Evolutionary conservation across 2,797 vertebrate species (phyloP).

Genomic region (Phylloscopus collybita): DNA sequence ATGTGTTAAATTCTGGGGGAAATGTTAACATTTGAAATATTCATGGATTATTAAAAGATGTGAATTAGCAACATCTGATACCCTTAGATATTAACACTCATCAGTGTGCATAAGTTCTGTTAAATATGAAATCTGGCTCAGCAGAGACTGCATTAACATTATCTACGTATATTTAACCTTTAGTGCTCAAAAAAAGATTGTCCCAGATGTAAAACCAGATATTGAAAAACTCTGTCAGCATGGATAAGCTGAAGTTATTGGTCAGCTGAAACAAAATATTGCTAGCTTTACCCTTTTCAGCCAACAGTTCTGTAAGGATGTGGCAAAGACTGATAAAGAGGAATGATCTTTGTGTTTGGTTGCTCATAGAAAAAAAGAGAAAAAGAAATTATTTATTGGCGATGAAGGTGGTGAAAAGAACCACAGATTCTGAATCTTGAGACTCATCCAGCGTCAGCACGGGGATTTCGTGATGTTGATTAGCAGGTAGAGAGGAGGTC

Average conservation of each 20-base stretch:
- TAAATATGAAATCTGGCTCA: slow-evolving; percentile 31
- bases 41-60: slow-evolving; percentile 21
- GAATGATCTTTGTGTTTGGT: background rate
- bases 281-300: background rate
- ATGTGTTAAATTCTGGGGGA: background rate
- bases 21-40: slow-evolving; percentile 34
- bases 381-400: background rate
- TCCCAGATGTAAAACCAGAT: background rate
- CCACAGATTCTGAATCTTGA: background rate
- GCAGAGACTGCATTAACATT: background rate
- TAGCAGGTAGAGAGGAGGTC: background rate
- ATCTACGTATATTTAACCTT: background rate
- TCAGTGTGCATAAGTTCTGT: background rate
- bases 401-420: background rate
- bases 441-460: background rate
- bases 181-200: background rate
- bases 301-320: background rate
- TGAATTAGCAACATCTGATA: slow-evolving; percentile 25
- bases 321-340: background rate
- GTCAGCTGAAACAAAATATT: background rate
- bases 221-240: background rate
- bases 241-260: background rate
- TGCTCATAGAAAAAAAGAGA: background rate
- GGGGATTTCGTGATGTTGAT: background rate
- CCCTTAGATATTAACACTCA: slow-evolving; percentile 6